These are phyloP conservation scores for Muricea muricata DNA, from an alignment of 92 coral and sea anemone species.

Conservation along the genomic window DNA sequence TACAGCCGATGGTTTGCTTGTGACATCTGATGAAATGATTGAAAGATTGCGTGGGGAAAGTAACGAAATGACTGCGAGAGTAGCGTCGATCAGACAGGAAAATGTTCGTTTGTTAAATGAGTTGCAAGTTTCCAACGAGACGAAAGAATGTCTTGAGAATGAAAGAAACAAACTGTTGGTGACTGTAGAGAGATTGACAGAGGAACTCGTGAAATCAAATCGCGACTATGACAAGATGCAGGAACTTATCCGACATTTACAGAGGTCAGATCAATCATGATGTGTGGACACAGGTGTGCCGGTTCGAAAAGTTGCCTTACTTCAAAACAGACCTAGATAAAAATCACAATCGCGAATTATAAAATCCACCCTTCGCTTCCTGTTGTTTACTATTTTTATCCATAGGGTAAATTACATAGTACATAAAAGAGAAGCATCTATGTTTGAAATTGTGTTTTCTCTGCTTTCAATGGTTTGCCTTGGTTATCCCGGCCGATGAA, in stretches of 20 bases:
- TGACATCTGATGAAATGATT: conserved; percentile 46
- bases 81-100: conserved; percentile 71
- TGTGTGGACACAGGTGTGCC: not conserved
- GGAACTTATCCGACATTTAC: conserved; percentile 11
- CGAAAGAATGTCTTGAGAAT: conserved; percentile 75
- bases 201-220: conserved; percentile 85
- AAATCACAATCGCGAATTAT: too few species aligned
- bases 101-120: conserved; percentile 82
- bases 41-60: conserved; percentile 73
- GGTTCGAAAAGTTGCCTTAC: too few species aligned
- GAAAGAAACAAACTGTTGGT: conserved; percentile 87
- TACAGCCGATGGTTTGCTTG: conserved; percentile 29
- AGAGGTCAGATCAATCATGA: not conserved
- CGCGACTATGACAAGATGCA: conserved; percentile 91
- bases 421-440: too few species aligned
- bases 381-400: too few species aligned
- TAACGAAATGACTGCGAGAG: conserved; percentile 77
- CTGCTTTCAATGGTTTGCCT: too few species aligned
- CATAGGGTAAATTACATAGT: too few species aligned
- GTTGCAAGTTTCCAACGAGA: conserved; percentile 84
- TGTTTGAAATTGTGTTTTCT: too few species aligned
- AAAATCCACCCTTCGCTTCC: too few species aligned
- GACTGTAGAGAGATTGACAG: conserved; percentile 85
- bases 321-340: too few species aligned
- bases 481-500: too few species aligned